Evolutionary conservation across 2,797 vertebrate species (phyloP).

Genomic region (Fistularia tabacaria): DNA sequence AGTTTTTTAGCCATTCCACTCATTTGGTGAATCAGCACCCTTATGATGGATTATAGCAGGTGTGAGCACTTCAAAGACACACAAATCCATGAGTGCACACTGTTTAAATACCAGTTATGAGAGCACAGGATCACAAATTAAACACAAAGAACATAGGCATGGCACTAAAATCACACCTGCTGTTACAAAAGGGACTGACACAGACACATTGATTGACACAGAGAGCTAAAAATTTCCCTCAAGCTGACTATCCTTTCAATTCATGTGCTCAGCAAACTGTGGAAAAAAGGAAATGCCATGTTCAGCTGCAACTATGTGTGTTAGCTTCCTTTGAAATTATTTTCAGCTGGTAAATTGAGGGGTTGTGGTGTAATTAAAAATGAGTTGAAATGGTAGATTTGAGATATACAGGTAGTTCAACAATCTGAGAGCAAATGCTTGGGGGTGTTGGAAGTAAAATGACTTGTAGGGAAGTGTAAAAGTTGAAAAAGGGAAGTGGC

Average conservation of each 20-base stretch:
- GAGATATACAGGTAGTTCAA: slow-evolving; percentile 35
- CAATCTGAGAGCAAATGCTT: slow-evolving; percentile 12
- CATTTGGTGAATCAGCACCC: slow-evolving; percentile 48
- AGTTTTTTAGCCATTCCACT: slow-evolving; percentile 24
- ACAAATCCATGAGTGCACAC: slow-evolving; percentile 4
- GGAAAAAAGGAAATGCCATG: slow-evolving; percentile 31
- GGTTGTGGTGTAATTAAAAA: slow-evolving; percentile 58
- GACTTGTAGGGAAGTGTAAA: background rate
- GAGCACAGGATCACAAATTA: slow-evolving; percentile 27
- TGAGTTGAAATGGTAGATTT: slow-evolving; percentile 56
- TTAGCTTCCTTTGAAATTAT: slow-evolving; percentile 57
- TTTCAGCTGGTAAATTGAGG: slow-evolving; percentile 51
- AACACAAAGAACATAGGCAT: slow-evolving; percentile 25
- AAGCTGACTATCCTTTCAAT: slow-evolving; percentile 31
- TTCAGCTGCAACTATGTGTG: slow-evolving; percentile 30
- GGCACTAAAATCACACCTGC: slow-evolving; percentile 13
- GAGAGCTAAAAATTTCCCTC: slow-evolving; percentile 16
- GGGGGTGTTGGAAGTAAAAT: background rate
- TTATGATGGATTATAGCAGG: slow-evolving; percentile 61
- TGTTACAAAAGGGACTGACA: slow-evolving; percentile 36
- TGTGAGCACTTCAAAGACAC: slow-evolving; percentile 57
- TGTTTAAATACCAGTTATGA: slow-evolving; percentile 19
- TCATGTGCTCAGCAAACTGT: slow-evolving; percentile 35
- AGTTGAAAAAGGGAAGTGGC: slow-evolving; percentile 3
- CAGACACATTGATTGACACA: slow-evolving; percentile 31